Percentiles rank a stretch among this genome's conserved stretches.
Conservation (phyloP, 1,140 invertebrate species). For the Heliconius melpomene region DNA sequence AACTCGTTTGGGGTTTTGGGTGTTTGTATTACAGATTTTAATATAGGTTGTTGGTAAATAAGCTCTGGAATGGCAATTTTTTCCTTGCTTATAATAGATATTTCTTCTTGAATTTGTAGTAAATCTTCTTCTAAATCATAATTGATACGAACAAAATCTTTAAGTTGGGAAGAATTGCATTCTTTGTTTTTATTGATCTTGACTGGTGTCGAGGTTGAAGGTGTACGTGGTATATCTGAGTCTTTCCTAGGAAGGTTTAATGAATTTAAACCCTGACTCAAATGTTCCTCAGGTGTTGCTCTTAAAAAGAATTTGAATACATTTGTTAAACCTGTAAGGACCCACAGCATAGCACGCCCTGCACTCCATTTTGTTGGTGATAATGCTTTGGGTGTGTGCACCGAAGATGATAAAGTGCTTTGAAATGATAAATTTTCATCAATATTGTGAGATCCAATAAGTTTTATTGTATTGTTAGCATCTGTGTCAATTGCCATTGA, state of each 20-base stretch:
- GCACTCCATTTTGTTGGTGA: constrained; percentile 63
- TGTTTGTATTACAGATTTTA: constrained; percentile 7
- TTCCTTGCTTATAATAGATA: constrained; percentile 63
- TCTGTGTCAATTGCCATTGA: constrained; percentile 49
- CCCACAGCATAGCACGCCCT: constrained; percentile 68
- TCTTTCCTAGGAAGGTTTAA: neutral
- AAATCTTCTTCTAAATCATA: constrained; percentile 66
- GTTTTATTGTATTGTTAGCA: constrained; percentile 37
- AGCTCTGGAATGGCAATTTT: constrained; percentile 69
- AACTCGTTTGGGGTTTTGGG: neutral
- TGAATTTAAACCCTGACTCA: constrained; percentile 3
- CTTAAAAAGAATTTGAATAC: constrained; percentile 72
- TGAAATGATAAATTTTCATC: constrained; percentile 63
- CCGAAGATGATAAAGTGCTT: constrained; percentile 63
- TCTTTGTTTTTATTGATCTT: constrained; percentile 46
- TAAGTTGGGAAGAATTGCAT: constrained; percentile 49
- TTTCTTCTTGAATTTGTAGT: constrained; percentile 71
- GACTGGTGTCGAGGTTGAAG: constrained; percentile 63
- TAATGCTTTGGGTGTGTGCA: constrained; percentile 66
- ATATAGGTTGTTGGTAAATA: constrained; percentile 46
- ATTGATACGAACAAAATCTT: constrained; percentile 68
- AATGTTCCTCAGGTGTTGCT: constrained; percentile 48
- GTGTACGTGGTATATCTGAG: constrained; percentile 7
- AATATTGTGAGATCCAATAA: constrained; percentile 46
- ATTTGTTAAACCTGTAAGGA: constrained; percentile 68